Percentiles rank a stretch among this genome's conserved stretches.
These are phyloP conservation scores for Ellobius talpinus DNA, from an alignment of 2,113 vertebrate species.

Conservation along the genomic window DNA sequence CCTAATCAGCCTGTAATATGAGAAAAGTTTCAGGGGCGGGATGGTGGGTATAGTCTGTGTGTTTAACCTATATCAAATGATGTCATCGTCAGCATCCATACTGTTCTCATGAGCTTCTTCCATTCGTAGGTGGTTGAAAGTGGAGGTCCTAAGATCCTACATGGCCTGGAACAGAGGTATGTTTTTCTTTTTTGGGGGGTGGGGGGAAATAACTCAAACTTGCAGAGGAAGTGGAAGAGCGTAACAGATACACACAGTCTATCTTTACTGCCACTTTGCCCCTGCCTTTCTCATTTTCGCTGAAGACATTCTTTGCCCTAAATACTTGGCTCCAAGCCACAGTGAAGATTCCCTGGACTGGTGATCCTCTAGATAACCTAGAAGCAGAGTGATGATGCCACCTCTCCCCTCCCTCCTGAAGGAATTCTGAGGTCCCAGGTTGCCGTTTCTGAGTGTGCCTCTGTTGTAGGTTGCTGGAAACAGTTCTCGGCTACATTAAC, in stretches of 20 bases:
- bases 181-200: constrained; percentile 2
- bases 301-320: background rate
- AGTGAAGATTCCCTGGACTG: background rate
- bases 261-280: background rate
- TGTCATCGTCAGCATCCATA: background rate
- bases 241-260: background rate
- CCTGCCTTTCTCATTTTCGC: background rate
- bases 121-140: constrained; percentile 86
- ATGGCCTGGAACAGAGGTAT: constrained; percentile 89
- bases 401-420: background rate
- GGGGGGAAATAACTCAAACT: background rate
- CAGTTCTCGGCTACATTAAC: constrained; percentile 93
- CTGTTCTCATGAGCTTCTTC: constrained; percentile 65
- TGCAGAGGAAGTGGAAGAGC: background rate
- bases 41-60: background rate
- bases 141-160: constrained; percentile 83
- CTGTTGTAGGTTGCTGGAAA: constrained; percentile 91
- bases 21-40: background rate
- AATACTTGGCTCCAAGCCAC: background rate
- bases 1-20: background rate
- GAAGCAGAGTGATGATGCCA: background rate
- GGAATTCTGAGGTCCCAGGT: background rate
- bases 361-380: background rate
- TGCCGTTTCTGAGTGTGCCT: constrained; percentile 24
- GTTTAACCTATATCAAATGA: background rate